Percentiles rank a stretch among this genome's conserved stretches.
phyloP scores from a whole-genome alignment of 2,113 vertebrate genomes.

The Grantiella picta region DNA sequence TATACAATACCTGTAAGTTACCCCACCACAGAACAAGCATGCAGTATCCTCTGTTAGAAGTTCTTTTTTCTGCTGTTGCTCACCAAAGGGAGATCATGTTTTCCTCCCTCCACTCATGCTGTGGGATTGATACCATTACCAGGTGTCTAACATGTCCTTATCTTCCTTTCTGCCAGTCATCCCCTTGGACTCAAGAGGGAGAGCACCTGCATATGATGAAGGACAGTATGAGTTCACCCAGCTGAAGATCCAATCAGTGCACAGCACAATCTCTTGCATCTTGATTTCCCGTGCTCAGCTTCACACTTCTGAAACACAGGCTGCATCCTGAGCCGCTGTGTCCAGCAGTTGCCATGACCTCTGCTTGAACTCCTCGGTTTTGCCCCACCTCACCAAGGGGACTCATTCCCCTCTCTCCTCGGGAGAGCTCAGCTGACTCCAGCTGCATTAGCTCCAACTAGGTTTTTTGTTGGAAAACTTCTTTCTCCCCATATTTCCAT shows the following conservation, averaged over 20 bases:
- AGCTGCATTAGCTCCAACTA: not conserved
- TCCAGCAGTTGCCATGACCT: not conserved
- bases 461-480: not conserved
- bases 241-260: not conserved
- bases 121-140: not conserved
- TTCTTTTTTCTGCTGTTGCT: not conserved
- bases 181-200: not conserved
- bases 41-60: not conserved
- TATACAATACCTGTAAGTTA: not conserved
- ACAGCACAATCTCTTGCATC: not conserved
- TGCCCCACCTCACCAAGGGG: not conserved
- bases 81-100: not conserved
- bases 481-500: not conserved
- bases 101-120: not conserved
- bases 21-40: fast-evolving
- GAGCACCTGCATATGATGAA: not conserved
- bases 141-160: not conserved
- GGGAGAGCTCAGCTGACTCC: not conserved
- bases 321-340: fast-evolving
- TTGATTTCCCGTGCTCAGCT: not conserved
- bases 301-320: not conserved
- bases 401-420: not conserved
- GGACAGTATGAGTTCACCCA: not conserved
- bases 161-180: not conserved
- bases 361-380: not conserved